phyloP scores from a whole-genome alignment of 2,797 vertebrate species.

The Epinephelus coioides region DNA sequence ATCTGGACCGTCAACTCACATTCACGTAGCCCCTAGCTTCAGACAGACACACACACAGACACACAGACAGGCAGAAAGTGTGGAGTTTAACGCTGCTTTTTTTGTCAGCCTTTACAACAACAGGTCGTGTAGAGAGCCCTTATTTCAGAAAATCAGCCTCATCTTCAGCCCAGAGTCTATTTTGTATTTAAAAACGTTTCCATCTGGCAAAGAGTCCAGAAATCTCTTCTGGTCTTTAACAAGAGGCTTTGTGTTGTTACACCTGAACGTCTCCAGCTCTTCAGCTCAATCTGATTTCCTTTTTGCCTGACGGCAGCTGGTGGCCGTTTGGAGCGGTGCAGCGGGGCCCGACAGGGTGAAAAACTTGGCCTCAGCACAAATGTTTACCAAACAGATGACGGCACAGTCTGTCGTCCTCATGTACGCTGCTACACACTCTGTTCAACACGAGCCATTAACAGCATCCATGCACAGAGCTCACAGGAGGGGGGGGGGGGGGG shows the following conservation, averaged over 20 bases:
- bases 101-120: too few species aligned
- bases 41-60: too few species aligned
- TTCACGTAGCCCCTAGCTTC: too few species aligned
- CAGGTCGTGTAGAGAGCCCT: too few species aligned
- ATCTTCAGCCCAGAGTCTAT: too few species aligned
- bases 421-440: constrained; percentile 47
- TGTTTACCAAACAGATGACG: constrained; percentile 77
- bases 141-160: too few species aligned
- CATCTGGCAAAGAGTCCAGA: too few species aligned
- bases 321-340: constrained; percentile 61
- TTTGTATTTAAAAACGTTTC: too few species aligned
- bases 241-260: background rate
- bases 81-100: too few species aligned
- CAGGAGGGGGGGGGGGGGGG: background rate
- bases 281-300: constrained; percentile 17
- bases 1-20: too few species aligned
- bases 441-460: constrained; percentile 12
- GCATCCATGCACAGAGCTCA: constrained; percentile 8
- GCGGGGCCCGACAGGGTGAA: constrained; percentile 64
- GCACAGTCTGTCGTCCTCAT: constrained; percentile 56
- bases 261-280: background rate
- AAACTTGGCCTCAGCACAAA: constrained; percentile 63
- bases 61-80: too few species aligned
- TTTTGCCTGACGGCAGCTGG: constrained; percentile 62
- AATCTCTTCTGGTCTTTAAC: too few species aligned